Evolutionary conservation across 1,140 invertebrate genomes (phyloP), one percentile per base, ranked within the genome.

Genomic region (Nephila pilipes): DNA sequence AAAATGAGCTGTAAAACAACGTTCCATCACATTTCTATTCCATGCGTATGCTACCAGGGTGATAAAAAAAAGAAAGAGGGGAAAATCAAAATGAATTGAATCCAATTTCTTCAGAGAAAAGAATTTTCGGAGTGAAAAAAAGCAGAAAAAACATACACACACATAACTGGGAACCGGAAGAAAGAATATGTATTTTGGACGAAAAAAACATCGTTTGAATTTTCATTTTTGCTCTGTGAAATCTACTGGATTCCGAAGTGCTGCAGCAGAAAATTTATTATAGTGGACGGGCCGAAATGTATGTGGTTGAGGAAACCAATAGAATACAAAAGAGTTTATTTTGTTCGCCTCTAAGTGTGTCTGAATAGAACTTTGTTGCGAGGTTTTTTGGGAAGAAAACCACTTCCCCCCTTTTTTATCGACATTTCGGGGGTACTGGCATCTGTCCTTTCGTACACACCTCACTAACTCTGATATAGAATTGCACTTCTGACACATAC

Each of bases 131-230:
- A 46, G 25, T 75, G 65, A 80, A 80, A 79, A 80, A 65, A 80
- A 80, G 29, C 18, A 75, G 29, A 75, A 75, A 75, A 36, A 75
- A 75, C 25, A 22, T 20, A 60, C 18, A 18, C 29, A 75, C 16
- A 36, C 46, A 90, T 57, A 90, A 90, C 88, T 85, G 38, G 81
- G 83, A 65, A 91, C n/a, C 80, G 36, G 75, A 83, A 83, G 79
- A 92, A 92, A 92, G 46, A 92, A 92, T 92, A 92, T 92, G 80
- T 92, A 92, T 92, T 92, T 85, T 92, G 29, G 81, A 85, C 85
- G 83, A 92, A 92, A 85, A 92, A 92, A 85, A 92, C 90, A 92
- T 80, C 58, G 90, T 69, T 92, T 92, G 90, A 92, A 92, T 92
- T 92, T 92, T 92, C 90, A 85, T 92, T 92, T 92, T 92, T 92